Evolutionary conservation across 1,140 invertebrate genomes (phyloP), one percentile per base, ranked within the genome.

Genomic region (Aleiodes sp.): DNA sequence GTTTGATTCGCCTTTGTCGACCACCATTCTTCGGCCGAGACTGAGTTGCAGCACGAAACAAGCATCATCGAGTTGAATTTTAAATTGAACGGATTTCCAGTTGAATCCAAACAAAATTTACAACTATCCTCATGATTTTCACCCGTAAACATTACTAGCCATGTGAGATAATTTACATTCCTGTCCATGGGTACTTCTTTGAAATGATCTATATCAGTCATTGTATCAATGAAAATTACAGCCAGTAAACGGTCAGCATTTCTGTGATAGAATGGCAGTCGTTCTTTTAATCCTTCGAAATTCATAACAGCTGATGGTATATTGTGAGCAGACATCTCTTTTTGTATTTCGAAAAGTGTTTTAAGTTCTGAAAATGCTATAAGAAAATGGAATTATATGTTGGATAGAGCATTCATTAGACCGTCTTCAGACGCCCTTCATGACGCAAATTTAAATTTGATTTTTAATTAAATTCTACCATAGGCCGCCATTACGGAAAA

Each of bases 221-320:
- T 33, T 0, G 68, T 41, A 2, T 62, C 21, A 3, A 80, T 39
- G 12, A 77, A 10, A 16, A 78, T 68, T 7, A 79, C 75, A 43
- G 73, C 71, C 14, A 80, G 39, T 0, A 76, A 75, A 6, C 73
- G 68, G 1, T 31, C 21, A 9, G 67, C 29, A 1, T 12, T 28
- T 0, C 26, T 24, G 4, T 33, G 3, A 12, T 73, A 70, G 6
- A 24, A 33, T 3, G 28, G 59, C 2, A 62, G 57, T n/a, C 72
- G 52, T 0, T 39, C 60, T 1, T 21, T 14, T 4, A 75, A 4
- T 12, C 67, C 21, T 3, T 72, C 46, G 31, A 75, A 75, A 14
- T 31, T 69, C 1, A 73, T 41, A 1, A 65, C 33, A 19, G 62
- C 33, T 0, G 75, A 70, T n/a, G 73, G 24, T 9, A 79, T 62